A percentile compares a stretch with the other conserved stretches of the same genome.
Evolutionary conservation across 2,888 invertebrate genomes (phyloP).

Genomic region (Habroteleia sp.): DNA sequence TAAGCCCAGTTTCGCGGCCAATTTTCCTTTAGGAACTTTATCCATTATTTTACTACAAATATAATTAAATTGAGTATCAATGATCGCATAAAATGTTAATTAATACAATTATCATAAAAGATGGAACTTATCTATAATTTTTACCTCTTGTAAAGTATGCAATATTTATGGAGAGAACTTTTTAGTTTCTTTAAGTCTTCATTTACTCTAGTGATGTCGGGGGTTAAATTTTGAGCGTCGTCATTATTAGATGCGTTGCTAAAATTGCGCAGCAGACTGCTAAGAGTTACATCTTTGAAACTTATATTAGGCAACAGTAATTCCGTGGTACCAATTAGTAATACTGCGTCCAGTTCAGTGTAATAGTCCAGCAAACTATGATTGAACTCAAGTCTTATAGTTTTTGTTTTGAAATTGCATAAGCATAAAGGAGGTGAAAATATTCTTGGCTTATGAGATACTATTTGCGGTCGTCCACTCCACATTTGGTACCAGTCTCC

Average conservation of each 20-base stretch:
- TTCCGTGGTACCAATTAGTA: conserved; percentile 87
- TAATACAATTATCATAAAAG: too few species aligned
- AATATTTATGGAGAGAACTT: conserved; percentile 73
- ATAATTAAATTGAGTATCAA: conserved; percentile 1
- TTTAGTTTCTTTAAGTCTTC: conserved; percentile 74
- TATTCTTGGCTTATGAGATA: conserved; percentile 85
- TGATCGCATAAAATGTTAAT: too few species aligned
- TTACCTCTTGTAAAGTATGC: conserved; percentile 76
- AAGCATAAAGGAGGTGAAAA: conserved; percentile 86
- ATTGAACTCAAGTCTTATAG: conserved; percentile 92
- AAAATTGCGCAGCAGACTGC: conserved; percentile 73
- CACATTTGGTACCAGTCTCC: conserved; percentile 88
- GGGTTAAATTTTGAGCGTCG: conserved; percentile 76
- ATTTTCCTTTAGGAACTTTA: conserved; percentile 75
- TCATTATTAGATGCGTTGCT: conserved; percentile 68
- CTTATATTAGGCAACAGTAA: conserved; percentile 72
- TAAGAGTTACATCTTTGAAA: conserved; percentile 72
- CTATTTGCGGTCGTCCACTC: conserved; percentile 86
- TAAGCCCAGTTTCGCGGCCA: conserved; percentile 74
- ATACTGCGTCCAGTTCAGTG: conserved; percentile 92
- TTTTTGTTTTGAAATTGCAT: conserved; percentile 79
- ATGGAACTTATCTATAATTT: too few species aligned
- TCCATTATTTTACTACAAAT: conserved; percentile 72
- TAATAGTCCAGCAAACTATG: conserved; percentile 91
- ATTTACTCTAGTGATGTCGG: conserved; percentile 73